These are phyloP conservation scores for Aporrectodea caliginosa DNA, from an alignment of 1,140 invertebrate genomes.

Conservation along the genomic window DNA sequence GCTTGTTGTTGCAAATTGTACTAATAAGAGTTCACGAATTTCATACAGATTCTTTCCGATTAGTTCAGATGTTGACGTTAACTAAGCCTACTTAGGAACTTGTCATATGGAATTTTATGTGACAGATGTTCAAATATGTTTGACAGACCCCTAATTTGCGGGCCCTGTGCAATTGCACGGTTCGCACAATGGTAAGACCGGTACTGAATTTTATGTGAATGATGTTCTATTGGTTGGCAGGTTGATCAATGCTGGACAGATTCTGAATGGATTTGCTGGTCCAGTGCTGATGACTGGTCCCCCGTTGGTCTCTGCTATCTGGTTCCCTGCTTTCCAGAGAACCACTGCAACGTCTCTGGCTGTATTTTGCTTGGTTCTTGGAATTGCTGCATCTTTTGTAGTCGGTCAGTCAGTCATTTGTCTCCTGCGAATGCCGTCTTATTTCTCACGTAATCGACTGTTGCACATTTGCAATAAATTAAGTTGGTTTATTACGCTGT, in stretches of 20 bases:
- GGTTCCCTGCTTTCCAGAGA: slow-evolving; percentile 45
- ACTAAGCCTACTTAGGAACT: neutral
- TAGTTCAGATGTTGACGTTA: too few species aligned
- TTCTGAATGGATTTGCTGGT: slow-evolving; percentile 50
- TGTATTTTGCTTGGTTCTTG: slow-evolving; percentile 39
- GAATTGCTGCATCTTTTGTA: slow-evolving; percentile 40
- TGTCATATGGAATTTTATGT: neutral
- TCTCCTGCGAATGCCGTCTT: neutral
- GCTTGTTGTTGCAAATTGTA: too few species aligned
- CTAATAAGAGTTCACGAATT: too few species aligned
- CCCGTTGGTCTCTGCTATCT: slow-evolving; percentile 40
- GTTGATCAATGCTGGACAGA: slow-evolving; percentile 36
- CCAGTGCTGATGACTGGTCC: slow-evolving; percentile 44
- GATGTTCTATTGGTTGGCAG: slow-evolving; percentile 28
- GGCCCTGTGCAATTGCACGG: too few species aligned
- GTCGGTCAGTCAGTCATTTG: slow-evolving; percentile 21
- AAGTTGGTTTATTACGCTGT: neutral
- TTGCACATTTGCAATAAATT: neutral
- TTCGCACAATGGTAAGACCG: too few species aligned
- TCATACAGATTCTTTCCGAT: too few species aligned
- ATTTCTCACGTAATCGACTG: neutral
- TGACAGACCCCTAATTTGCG: slow-evolving; percentile 41
- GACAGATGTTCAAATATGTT: neutral
- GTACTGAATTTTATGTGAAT: neutral
- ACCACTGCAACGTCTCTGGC: slow-evolving; percentile 44